phyloP scores from a whole-genome alignment of 2,797 vertebrate genomes.

The Alca torda region DNA sequence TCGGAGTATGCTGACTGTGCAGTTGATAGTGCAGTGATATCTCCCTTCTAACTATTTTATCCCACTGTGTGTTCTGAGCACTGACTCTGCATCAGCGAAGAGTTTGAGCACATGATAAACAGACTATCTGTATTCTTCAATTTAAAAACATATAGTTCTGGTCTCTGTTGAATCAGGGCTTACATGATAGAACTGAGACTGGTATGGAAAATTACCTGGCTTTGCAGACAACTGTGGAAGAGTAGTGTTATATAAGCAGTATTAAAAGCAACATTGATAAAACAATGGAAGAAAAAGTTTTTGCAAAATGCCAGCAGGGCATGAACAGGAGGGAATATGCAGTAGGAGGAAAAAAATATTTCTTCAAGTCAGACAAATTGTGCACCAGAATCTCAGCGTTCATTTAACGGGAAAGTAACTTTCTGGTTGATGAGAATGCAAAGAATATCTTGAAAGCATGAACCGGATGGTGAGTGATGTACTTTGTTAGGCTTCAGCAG shows the following conservation, averaged over 20 bases:
- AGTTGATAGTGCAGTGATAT: background rate
- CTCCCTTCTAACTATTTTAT: background rate
- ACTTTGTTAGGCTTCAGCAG: background rate
- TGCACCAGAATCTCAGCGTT: background rate
- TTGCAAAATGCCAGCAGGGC: background rate
- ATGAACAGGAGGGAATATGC: background rate
- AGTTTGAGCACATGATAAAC: background rate
- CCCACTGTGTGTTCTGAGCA: background rate
- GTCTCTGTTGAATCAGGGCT: background rate
- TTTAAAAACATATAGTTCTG: background rate
- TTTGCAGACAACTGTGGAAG: background rate
- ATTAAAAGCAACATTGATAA: background rate
- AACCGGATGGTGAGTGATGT: background rate
- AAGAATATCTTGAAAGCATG: background rate
- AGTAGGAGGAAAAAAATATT: background rate
- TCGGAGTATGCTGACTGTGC: accelerated
- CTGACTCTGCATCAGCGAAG: background rate
- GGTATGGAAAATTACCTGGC: background rate
- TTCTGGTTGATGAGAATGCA: background rate
- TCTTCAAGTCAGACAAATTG: background rate
- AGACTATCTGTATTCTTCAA: background rate
- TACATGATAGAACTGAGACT: background rate
- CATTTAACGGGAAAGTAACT: background rate
- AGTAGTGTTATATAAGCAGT: background rate
- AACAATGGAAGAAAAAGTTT: background rate